A percentile compares a stretch with the other conserved stretches of the same genome.
Evolutionary conservation across 2,888 invertebrate genomes (phyloP).

Genomic region (Drosophila leonis): DNA sequence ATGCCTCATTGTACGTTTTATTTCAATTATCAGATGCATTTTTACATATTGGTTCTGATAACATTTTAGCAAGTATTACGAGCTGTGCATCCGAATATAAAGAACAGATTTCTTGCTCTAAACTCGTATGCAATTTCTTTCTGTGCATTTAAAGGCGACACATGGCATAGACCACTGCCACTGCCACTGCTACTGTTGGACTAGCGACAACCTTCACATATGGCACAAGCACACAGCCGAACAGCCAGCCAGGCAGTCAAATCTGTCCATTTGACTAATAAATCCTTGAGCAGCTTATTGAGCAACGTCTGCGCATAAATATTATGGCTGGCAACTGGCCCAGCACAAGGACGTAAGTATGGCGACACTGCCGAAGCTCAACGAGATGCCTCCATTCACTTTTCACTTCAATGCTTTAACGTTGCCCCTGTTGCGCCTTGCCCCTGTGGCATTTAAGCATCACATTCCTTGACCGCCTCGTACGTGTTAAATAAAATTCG

Average conservation of each 20-base stretch:
- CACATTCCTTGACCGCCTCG: constrained; percentile 49
- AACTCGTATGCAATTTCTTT: constrained; percentile 35
- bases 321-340: constrained; percentile 72
- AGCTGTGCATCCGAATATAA: background rate
- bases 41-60: too few relatives aligned
- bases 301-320: constrained; percentile 81
- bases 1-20: too few relatives aligned
- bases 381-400: constrained; percentile 47
- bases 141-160: constrained; percentile 52
- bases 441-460: constrained; percentile 37
- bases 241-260: constrained; percentile 81
- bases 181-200: constrained; percentile 6
- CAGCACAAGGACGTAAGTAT: constrained; percentile 29
- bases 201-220: constrained; percentile 60
- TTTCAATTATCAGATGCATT: too few relatives aligned
- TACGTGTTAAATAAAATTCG: constrained; percentile 79
- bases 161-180: constrained; percentile 25
- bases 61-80: background rate
- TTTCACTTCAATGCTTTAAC: constrained; percentile 59
- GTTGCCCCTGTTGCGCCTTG: constrained; percentile 5
- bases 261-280: constrained; percentile 85
- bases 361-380: constrained; percentile 28
- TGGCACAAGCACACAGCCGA: constrained; percentile 47
- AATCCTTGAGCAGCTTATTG: constrained; percentile 85
- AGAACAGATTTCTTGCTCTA: background rate